These are phyloP conservation scores for Narcine bancroftii DNA, from an alignment of 2,113 vertebrate genomes.

Conservation along the genomic window DNA sequence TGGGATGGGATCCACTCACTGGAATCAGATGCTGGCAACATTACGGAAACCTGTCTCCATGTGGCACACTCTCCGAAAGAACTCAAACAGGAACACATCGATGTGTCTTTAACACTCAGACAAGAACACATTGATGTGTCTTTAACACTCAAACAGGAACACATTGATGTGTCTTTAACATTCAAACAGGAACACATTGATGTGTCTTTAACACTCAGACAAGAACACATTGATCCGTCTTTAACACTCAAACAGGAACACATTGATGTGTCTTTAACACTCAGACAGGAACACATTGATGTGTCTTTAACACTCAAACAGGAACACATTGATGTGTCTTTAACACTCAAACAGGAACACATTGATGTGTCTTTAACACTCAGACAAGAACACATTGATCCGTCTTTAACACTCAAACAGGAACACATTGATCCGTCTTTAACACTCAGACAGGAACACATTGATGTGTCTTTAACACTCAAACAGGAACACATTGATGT, in stretches of 20 bases:
- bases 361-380: neutral
- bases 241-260: constrained; percentile 54
- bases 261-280: constrained; percentile 39
- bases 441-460: constrained; percentile 50
- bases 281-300: constrained; percentile 47
- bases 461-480: neutral
- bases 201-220: neutral
- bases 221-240: too few relatives aligned
- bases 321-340: too few relatives aligned
- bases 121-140: neutral
- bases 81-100: constrained; percentile 49
- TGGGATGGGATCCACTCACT: constrained; percentile 92
- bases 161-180: constrained; percentile 38
- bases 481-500: too few relatives aligned
- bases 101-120: neutral
- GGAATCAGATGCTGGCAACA: constrained; percentile 98
- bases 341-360: constrained; percentile 53
- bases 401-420: constrained; percentile 60
- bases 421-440: neutral
- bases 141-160: constrained; percentile 50
- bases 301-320: constrained; percentile 1
- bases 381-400: too few relatives aligned
- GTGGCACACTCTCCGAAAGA: constrained; percentile 86
- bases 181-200: constrained; percentile 48
- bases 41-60: constrained; percentile 90